These are phyloP conservation scores for Galendromus occidentalis DNA, from an alignment of 1,140 invertebrate species.

Conservation along the genomic window DNA sequence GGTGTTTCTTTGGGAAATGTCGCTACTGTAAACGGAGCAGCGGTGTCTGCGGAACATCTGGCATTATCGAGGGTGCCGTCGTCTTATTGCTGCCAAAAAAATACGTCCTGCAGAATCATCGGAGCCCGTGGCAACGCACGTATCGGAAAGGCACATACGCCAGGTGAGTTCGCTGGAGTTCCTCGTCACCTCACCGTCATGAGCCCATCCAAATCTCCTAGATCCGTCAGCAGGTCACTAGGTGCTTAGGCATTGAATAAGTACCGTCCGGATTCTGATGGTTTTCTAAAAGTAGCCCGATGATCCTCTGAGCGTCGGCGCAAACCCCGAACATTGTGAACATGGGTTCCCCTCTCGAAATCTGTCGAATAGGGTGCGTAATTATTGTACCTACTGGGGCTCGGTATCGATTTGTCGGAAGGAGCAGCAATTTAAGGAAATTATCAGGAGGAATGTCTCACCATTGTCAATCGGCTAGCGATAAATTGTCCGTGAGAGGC, in stretches of 20 bases:
- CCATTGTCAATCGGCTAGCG: neutral
- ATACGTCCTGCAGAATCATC: constrained; percentile 40
- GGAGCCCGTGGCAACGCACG: constrained; percentile 70
- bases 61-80: constrained; percentile 51
- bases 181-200: neutral
- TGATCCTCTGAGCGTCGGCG: neutral
- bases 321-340: constrained; percentile 1
- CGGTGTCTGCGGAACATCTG: constrained; percentile 50
- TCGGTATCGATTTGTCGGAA: too few relatives aligned
- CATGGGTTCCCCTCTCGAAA: neutral
- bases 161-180: constrained; percentile 24
- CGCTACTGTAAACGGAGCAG: constrained; percentile 61
- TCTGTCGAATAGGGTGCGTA: neutral
- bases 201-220: neutral
- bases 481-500: constrained; percentile 1
- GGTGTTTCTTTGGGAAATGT: constrained; percentile 73
- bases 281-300: neutral
- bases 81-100: constrained; percentile 55
- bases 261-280: neutral
- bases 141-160: constrained; percentile 53
- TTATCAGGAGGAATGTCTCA: neutral
- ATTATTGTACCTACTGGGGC: too few relatives aligned
- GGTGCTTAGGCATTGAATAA: neutral
- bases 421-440: too few relatives aligned
- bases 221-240: neutral